phyloP scores from a whole-genome alignment of 2,797 vertebrate genomes.

The Galago senegalensis region DNA sequence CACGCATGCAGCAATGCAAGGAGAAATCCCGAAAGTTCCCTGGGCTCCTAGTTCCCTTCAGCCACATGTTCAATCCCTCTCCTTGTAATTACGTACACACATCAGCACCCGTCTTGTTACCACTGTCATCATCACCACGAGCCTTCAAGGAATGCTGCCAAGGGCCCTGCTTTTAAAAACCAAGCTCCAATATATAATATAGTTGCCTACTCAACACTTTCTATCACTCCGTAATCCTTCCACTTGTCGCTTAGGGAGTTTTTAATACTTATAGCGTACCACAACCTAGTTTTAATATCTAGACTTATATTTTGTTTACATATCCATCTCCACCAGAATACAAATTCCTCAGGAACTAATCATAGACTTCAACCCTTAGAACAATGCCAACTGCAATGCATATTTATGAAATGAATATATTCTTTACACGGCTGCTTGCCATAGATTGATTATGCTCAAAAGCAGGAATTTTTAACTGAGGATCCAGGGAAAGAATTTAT shows the following conservation, averaged over 20 bases:
- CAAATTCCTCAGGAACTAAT: conserved; percentile 10
- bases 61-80: not conserved
- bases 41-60: not conserved
- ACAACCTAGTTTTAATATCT: conserved; percentile 7
- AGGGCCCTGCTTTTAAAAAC: not conserved
- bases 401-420: conserved; percentile 19
- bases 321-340: not conserved
- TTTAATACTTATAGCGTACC: conserved; percentile 33
- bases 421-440: not conserved
- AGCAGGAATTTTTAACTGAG: not conserved
- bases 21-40: not conserved
- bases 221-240: not conserved
- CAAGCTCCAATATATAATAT: not conserved
- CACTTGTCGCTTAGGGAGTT: not conserved
- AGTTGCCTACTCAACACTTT: not conserved
- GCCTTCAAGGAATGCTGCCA: not conserved
- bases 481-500: not conserved
- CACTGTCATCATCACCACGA: not conserved
- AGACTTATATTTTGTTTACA: conserved; percentile 38
- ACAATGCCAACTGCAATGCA: not conserved
- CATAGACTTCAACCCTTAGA: not conserved
- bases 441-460: not conserved
- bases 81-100: not conserved
- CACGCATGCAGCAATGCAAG: not conserved
- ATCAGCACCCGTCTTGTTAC: not conserved